A percentile compares a stretch with the other conserved stretches of the same genome.
These are phyloP conservation scores for Caenorhabditis sinica DNA, from an alignment of 2,888 invertebrate species.

Conservation along the genomic window DNA sequence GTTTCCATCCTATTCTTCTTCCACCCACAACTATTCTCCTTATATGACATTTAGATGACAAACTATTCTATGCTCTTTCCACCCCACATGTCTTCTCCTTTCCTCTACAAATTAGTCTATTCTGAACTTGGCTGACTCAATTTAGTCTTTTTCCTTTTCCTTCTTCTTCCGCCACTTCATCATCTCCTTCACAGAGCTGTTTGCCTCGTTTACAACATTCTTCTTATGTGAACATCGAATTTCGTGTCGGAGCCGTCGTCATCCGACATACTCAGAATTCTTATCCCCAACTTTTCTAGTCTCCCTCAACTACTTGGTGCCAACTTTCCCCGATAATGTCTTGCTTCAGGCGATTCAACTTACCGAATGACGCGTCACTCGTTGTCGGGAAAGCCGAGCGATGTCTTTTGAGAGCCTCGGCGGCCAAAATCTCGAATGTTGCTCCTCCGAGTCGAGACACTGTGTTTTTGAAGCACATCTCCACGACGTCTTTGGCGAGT, in stretches of 20 bases:
- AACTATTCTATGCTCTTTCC: conserved; percentile 41
- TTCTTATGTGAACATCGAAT: conserved; percentile 34
- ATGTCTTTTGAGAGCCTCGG: conserved; percentile 82
- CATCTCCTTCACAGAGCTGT: conserved; percentile 11
- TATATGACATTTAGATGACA: conserved; percentile 58
- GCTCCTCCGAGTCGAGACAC: conserved; percentile 92
- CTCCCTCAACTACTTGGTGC: not conserved
- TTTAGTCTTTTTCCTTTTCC: conserved; percentile 28
- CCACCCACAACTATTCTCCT: conserved; percentile 12
- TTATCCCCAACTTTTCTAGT: conserved; percentile 4
- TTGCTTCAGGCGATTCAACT: conserved; percentile 40
- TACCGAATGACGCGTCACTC: conserved; percentile 71
- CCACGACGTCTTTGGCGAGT: conserved; percentile 92
- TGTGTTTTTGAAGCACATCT: conserved; percentile 93
- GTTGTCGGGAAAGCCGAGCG: conserved; percentile 80
- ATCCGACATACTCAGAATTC: conserved; percentile 3
- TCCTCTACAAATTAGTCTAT: conserved; percentile 47
- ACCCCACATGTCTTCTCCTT: conserved; percentile 17
- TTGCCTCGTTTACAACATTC: conserved; percentile 32
- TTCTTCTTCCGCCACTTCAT: conserved; percentile 40
- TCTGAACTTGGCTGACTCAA: conserved; percentile 55
- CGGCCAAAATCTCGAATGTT: conserved; percentile 87
- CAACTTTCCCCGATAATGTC: not conserved
- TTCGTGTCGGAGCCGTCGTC: not conserved
- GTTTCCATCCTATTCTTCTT: conserved; percentile 7